These are phyloP conservation scores for Cecropterus lyciades DNA, from an alignment of 1,140 invertebrate genomes.

Conservation along the genomic window DNA sequence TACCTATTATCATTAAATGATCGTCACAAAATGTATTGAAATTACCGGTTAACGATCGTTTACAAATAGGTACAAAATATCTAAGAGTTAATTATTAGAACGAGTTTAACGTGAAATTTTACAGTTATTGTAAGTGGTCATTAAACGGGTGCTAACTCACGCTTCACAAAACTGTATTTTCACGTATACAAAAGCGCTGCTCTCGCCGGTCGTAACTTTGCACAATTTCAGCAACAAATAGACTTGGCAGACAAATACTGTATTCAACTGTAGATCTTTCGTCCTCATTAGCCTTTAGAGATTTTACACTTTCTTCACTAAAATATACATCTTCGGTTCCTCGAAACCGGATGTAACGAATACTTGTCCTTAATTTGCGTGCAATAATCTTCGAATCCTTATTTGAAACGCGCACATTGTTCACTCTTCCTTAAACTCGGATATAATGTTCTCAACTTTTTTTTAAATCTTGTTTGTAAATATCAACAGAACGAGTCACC, in stretches of 20 bases:
- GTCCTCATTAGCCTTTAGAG: conserved; percentile 18
- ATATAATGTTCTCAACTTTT: conserved; percentile 17
- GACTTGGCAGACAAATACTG: conserved; percentile 26
- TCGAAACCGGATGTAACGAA: conserved; percentile 17
- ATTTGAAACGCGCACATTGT: conserved; percentile 14
- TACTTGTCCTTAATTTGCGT: conserved; percentile 23
- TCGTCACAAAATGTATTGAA: conserved; percentile 13
- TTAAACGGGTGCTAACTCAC: conserved; percentile 35
- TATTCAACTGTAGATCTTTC: conserved; percentile 23
- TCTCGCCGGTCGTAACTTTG: conserved; percentile 30
- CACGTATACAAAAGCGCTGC: conserved; percentile 25
- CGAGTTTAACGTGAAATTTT: conserved; percentile 38
- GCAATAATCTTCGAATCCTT: conserved; percentile 10
- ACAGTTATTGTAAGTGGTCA: conserved; percentile 39
- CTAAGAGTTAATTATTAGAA: conserved; percentile 27
- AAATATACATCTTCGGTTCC: background rate
- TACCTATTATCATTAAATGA: background rate
- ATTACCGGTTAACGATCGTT: conserved; percentile 10
- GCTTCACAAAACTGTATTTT: conserved; percentile 26
- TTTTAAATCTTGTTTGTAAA: conserved; percentile 35
- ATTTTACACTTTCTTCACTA: conserved; percentile 20
- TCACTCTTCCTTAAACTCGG: conserved; percentile 1
- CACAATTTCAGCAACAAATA: conserved; percentile 33
- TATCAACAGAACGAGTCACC: conserved; percentile 34
- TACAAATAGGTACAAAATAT: conserved; percentile 11